These are phyloP conservation scores for Phylloscopus trochiloides DNA, from an alignment of 2,113 vertebrate species.

Conservation along the genomic window DNA sequence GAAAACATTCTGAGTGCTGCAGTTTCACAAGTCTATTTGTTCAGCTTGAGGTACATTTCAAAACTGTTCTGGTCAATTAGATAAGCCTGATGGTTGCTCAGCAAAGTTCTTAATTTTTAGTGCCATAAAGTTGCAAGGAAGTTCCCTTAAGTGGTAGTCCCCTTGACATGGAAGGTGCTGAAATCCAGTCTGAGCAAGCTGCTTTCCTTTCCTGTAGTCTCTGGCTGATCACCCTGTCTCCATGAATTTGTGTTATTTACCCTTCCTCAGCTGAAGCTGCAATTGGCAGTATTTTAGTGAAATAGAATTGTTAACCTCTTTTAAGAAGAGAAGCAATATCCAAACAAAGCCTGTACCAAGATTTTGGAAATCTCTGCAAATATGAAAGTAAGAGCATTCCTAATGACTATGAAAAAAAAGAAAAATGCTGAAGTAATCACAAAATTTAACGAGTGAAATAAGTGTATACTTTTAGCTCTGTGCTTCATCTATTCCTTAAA, in stretches of 20 bases:
- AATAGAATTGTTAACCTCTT: not conserved
- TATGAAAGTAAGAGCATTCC: not conserved
- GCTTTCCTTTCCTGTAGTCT: not conserved
- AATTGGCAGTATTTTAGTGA: not conserved
- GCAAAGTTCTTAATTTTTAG: not conserved
- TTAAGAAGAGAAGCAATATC: not conserved
- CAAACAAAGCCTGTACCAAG: not conserved
- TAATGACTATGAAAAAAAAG: not conserved
- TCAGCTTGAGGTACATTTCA: constrained; percentile 1
- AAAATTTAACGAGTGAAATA: not conserved
- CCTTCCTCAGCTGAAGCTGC: not conserved
- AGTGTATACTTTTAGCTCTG: not conserved
- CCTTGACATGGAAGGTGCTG: not conserved
- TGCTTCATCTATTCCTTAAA: not conserved
- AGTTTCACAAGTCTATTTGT: not conserved
- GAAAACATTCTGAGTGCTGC: not conserved
- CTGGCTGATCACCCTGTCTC: not conserved
- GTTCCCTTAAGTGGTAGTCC: not conserved
- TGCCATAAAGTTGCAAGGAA: not conserved
- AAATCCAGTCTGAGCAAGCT: not conserved
- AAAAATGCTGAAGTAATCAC: not conserved
- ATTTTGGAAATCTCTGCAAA: not conserved
- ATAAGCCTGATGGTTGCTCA: not conserved
- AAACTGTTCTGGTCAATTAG: constrained; percentile 15
- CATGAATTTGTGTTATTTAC: not conserved